phyloP scores from a whole-genome alignment of 2,797 vertebrate genomes.

The Percopsis omiscomaycus region DNA sequence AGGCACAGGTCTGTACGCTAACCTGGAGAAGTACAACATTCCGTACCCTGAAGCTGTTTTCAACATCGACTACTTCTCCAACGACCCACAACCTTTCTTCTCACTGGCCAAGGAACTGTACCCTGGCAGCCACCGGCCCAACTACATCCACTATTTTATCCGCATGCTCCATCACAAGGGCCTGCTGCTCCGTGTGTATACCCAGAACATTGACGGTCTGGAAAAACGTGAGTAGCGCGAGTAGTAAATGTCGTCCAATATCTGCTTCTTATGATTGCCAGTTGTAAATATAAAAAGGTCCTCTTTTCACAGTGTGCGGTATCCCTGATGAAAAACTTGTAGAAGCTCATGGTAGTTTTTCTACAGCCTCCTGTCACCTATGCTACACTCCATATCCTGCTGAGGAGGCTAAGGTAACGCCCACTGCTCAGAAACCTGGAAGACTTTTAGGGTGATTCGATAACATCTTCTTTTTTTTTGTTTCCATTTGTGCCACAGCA shows the following conservation, averaged over 20 bases:
- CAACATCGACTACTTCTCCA: slow-evolving; percentile 80
- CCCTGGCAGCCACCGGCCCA: slow-evolving; percentile 75
- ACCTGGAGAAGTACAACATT: slow-evolving; percentile 79
- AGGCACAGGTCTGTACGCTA: slow-evolving; percentile 80
- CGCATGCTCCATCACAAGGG: slow-evolving; percentile 81
- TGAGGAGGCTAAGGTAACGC: slow-evolving; percentile 78
- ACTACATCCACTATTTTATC: slow-evolving; percentile 76
- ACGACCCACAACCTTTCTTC: slow-evolving; percentile 80
- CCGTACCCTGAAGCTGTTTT: slow-evolving; percentile 81
- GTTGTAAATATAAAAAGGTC: neutral
- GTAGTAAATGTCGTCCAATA: no score
- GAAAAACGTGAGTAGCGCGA: slow-evolving; percentile 73
- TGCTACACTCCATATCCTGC: slow-evolving; percentile 81
- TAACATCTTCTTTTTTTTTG: neutral
- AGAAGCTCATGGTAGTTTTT: slow-evolving; percentile 83
- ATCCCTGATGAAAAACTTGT: slow-evolving; percentile 82
- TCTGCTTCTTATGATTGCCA: neutral
- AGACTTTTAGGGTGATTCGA: neutral
- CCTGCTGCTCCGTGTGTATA: slow-evolving; percentile 81
- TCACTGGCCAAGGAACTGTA: slow-evolving; percentile 79
- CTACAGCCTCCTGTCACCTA: slow-evolving; percentile 82
- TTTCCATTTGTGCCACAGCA: slow-evolving; percentile 35
- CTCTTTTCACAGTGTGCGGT: slow-evolving; percentile 67
- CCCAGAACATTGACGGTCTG: slow-evolving; percentile 84
- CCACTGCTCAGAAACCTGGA: no score